Base-by-base conservation (phyloP, 2,797 vertebrate genomes). In the Rhadinocentrus ornatus region DNA sequence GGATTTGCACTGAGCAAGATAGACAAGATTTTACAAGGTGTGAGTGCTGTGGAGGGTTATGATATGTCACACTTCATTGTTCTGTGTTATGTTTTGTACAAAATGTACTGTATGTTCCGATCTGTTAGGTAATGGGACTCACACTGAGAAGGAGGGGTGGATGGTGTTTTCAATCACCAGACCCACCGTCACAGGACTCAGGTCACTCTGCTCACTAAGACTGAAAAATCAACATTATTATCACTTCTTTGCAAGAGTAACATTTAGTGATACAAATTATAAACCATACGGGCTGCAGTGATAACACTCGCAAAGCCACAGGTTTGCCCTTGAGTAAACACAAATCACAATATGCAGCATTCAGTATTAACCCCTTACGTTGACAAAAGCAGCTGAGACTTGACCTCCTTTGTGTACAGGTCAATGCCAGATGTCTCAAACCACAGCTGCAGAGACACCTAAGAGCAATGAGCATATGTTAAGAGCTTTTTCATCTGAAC, bases 121-220 rank as follows among this genome's bases (percentile, higher is more conserved):
- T 31, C 5, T 62, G 55, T 63, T 50, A 37, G 12, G 22, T 35
- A 52, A 54, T 12, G 3, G 46, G 44, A 94, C 96, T 88, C 91
- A 98, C 97, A 94, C 66, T 64, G 83, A 88, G 81, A 99, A 94
- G 0, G 92, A 80, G n/a, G 96, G 89, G 58, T 88, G 73, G 62
- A 98, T 92, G 8, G 91, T 96, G 82, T 95, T 97, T 86, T 96
- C 95, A 63, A 99, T 94, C 61, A 93, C 84, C 66, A 99, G 83
- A 35, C 76, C 71, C 70, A 95, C 91, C 37, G 86, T 62, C 56
- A 94, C 52, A 1, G 96, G 94, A 27, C 1, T 50, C 71, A 98
- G 93, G 82, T 96, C 93, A 4, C 70, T 85, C 92, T 99, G 97
- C 64, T 93, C 93, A 88, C 97, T 99, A n/a, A 95, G 86, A 81